These are phyloP conservation scores for Lepidurus arcticus DNA, from an alignment of 1,140 invertebrate genomes.

Conservation along the genomic window DNA sequence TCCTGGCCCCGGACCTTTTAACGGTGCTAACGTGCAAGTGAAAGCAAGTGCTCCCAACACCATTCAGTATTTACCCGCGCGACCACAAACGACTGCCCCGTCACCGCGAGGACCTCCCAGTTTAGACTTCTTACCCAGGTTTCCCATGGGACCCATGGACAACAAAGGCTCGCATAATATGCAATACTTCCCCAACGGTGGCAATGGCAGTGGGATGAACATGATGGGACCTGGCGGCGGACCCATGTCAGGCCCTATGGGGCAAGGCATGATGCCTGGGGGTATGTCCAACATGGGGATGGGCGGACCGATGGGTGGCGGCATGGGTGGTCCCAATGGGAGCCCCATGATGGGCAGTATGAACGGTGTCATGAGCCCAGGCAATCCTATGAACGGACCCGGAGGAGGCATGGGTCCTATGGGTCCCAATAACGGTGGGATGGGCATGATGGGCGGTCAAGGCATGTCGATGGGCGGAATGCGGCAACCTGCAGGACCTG, in stretches of 20 bases:
- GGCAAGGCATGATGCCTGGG: conserved; percentile 34
- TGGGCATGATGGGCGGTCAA: conserved; percentile 37
- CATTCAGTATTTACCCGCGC: conserved; percentile 92
- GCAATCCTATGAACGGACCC: conserved; percentile 36
- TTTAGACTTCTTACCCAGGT: conserved; percentile 84
- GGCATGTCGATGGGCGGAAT: conserved; percentile 40
- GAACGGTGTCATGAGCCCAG: conserved; percentile 37
- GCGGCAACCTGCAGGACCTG: conserved; percentile 39
- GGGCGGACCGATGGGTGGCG: conserved; percentile 38
- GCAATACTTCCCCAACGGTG: conserved; percentile 48
- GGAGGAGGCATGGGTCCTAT: conserved; percentile 34
- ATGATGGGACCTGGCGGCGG: conserved; percentile 39
- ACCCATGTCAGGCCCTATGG: conserved; percentile 38
- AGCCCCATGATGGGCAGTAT: conserved; percentile 38
- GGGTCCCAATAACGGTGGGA: conserved; percentile 35
- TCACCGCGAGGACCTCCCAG: conserved; percentile 71
- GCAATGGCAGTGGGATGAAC: conserved; percentile 39
- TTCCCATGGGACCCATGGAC: conserved; percentile 53
- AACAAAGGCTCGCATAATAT: conserved; percentile 35
- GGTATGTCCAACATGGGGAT: conserved; percentile 37
- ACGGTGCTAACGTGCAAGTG: conserved; percentile 76
- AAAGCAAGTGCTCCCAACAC: conserved; percentile 95
- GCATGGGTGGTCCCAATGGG: conserved; percentile 33
- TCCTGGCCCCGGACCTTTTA: conserved; percentile 39
- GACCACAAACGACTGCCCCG: conserved; percentile 59